Base-by-base conservation (phyloP, 1,140 invertebrate genomes). In the Leptinotarsa lineolata region DNA sequence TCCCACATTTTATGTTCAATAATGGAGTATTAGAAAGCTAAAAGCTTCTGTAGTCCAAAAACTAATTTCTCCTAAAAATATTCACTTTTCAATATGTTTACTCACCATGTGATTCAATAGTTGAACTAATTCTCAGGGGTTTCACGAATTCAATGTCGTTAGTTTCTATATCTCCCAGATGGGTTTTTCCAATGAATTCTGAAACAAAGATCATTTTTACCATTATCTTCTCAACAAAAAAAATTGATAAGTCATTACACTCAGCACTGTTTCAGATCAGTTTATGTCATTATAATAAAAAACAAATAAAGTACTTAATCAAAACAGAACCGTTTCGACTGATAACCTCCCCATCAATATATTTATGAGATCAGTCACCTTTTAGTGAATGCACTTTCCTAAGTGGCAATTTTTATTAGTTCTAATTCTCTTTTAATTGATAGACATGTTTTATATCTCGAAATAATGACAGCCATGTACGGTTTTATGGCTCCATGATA, bases 71-170 rank as follows among this genome's bases (percentile, higher is more conserved):
- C 8, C 24, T 63, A 15, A 63, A 63, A 63, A 63, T 30, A 63
- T 63, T 21, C 20, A 15, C 24, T 18, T 61, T 68, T 75, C 74
- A 70, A 39, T 11, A 8, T 39, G 11, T 39, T 11, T 54, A 54
- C 48, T 54, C 16, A 54, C 48, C 48, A n/a, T 54, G 16, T 54
- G 30, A n/a, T n/a, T 84, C 82, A 11, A 72, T 4, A 79, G 74
- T 39, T 39, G 80, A 79, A 59, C 76, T 78, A 13, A 81, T 79
- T 74, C 83, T 84, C 48, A 80, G 54, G 2, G 81, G 82, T 70
- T 78, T 81, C 13, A 84, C 82, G 61, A 77, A 78, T 69, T 81
- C 80, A 15, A 78, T 73, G 24, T 78, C 75, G 64, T 75, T 67
- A 6, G 46, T 39, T 65, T 71, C 74, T 18, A 76, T 54, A 13